These are phyloP conservation scores for Cryptus viduatorius DNA, from an alignment of 2,888 invertebrate genomes.

Conservation along the genomic window DNA sequence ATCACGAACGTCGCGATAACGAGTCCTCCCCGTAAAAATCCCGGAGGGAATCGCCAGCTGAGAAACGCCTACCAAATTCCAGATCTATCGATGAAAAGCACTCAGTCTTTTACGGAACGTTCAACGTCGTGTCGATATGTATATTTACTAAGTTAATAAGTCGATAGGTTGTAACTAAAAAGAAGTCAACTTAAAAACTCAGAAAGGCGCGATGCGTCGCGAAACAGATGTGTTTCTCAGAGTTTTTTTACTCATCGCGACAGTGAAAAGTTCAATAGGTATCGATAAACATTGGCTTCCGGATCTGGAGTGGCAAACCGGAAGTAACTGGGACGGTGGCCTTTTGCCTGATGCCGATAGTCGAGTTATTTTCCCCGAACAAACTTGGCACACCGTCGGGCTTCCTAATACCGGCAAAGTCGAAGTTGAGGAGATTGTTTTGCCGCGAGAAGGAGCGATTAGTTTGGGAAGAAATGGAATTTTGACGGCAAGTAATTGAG, in stretches of 20 bases:
- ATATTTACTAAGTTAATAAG: not conserved
- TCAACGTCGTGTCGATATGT: conserved; percentile 2
- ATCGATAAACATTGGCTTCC: conserved; percentile 79
- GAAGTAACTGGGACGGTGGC: conserved; percentile 78
- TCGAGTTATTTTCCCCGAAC: conserved; percentile 78
- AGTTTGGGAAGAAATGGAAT: conserved; percentile 72
- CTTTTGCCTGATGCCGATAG: conserved; percentile 75
- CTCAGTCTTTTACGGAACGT: conserved; percentile 39
- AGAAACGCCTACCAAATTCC: conserved; percentile 56
- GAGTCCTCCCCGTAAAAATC: conserved; percentile 9
- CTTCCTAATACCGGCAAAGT: conserved; percentile 72
- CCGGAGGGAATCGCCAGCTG: conserved; percentile 25
- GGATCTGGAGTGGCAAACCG: conserved; percentile 79
- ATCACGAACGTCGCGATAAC: conserved; percentile 20
- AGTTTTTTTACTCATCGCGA: conserved; percentile 27
- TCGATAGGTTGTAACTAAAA: not conserved
- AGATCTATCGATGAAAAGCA: conserved; percentile 1
- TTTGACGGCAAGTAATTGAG: conserved; percentile 61
- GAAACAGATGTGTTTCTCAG: not conserved
- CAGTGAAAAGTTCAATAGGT: not conserved
- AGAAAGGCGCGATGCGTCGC: conserved; percentile 25
- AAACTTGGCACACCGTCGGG: conserved; percentile 79
- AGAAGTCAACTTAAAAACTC: not conserved
- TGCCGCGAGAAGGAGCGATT: conserved; percentile 78
- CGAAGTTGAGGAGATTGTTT: conserved; percentile 76